Evolutionary conservation across 2,888 invertebrate species (phyloP), one percentile per base, ranked within the genome.

Genomic region (Minunthozetes semirufus): DNA sequence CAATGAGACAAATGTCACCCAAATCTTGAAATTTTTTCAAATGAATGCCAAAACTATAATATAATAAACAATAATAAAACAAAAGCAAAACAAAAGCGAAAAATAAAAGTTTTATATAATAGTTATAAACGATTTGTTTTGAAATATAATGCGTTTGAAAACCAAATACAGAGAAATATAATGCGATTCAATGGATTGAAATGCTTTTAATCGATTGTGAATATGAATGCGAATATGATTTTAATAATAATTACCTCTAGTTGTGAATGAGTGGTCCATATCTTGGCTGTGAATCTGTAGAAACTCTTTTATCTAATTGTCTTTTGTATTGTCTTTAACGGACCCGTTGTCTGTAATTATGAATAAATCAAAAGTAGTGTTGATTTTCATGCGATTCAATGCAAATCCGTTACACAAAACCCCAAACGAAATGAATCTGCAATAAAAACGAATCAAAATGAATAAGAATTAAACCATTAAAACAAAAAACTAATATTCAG

Each of bases 231-330:
- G 17, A 50, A 17, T 50, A 5, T 22, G 22, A 59, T 59, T 25
- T 63, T 63, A 63, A 29, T 63, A 29, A 25, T 29, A 33, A 63
- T 63, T 63, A 63, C 63, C 63, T 63, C 63, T 63, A 22, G 56
- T 22, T 29, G 33, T 63, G 33, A 63, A 63, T 63, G 63, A 63
- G 8, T 59, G 59, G 33, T 63, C 63, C 63, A 63, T 63, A 63
- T 29, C 33, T 29, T 11, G 25, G 33, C 4, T 33, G 5, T n/a
- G 22, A 9, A 5, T 46, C 9, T 46, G 15, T 46, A 46, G 11
- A 25, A 56, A 56, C 22, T 22, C 22, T 56, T 13, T 13, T 25
- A 9, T 56, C 22, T 56, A 6, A 25, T 22, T 25, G 4, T 19
- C 4, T 56, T 56, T 56, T 56, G 19, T 56, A 9, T 19, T 19